Base-by-base conservation (phyloP, 2,113 vertebrate species). In the Dermatemys mawii region DNA sequence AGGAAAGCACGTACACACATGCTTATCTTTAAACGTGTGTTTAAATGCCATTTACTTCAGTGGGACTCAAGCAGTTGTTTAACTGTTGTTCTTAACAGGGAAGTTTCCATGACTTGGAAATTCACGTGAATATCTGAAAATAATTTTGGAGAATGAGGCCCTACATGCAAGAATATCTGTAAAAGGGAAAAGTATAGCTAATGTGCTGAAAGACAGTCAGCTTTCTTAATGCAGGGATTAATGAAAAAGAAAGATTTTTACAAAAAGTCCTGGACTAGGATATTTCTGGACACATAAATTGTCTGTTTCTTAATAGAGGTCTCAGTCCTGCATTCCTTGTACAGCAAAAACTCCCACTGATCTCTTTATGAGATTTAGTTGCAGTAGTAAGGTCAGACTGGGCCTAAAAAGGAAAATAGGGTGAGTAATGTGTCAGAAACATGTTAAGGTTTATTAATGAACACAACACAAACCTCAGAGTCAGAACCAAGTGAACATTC, bases 341-440 rank as follows among this genome's bases (percentile, higher is more conserved):
- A 97, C 96, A 96, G 94, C 93, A 91, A 92, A 96, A 97, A 96
- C 94, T 96, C 96, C 93, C 91, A 11, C 93, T 96, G 96, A 96
- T 94, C 96, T 96, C 95, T 95, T 94, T 96, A 96, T 93, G 96
- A 93, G 97, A 97, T 94, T 90, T 89, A 84, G 0, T 96, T 95
- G 95, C 97, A 97, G 86, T 79, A 92, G 83, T 93, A 96, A 63
- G 2, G 87, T 27, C 0, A 83, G 90, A 48, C 32, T 57, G 86
- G 86, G 94, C 95, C 95, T 96, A 86, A 2, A 91, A 88, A 93
- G 86, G 90, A 78, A 80, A 96, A 93, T 92, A 95, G 78, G 7
- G 83, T 57, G 97, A 92, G 57, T 87, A 96, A 85, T 78, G 83
- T 81, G 91, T 97, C 84, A 84, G 91, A 94, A 94, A 96, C 63